Evolutionary conservation across 2,888 invertebrate genomes (phyloP).

Genomic region (Cryptus viduatorius): DNA sequence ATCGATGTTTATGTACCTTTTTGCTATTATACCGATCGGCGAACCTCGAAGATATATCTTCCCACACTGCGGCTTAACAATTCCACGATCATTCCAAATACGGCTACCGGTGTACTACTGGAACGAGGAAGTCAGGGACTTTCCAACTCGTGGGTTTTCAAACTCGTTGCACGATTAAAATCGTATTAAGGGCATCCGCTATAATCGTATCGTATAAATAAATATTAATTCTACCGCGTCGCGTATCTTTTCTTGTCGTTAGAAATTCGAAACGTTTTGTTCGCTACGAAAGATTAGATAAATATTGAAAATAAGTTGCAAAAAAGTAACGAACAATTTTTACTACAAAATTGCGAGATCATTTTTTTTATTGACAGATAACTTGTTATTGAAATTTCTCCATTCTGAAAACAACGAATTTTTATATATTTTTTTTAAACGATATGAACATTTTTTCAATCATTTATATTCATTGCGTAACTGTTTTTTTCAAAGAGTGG

Average conservation of each 20-base stretch:
- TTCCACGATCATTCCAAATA: conserved; percentile 66
- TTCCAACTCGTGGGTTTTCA: conserved; percentile 11
- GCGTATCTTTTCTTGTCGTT: not conserved
- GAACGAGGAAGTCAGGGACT: conserved; percentile 63
- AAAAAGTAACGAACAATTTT: not conserved
- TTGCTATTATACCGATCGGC: conserved; percentile 54
- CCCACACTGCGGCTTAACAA: conserved; percentile 65
- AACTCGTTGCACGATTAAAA: conserved; percentile 57
- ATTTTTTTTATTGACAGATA: too few species aligned
- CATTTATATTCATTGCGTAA: not conserved
- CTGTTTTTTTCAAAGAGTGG: not conserved
- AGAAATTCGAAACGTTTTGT: not conserved
- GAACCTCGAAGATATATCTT: conserved; percentile 57
- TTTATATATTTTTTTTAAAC: not conserved
- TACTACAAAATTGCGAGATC: too few species aligned
- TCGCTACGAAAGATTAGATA: not conserved
- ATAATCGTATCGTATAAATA: conserved; percentile 42
- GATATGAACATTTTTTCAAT: not conserved
- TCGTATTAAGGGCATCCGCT: conserved; percentile 59
- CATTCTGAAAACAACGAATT: too few species aligned
- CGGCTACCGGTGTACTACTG: conserved; percentile 52
- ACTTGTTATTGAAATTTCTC: too few species aligned
- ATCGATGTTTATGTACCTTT: conserved; percentile 39
- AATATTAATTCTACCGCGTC: conserved; percentile 29
- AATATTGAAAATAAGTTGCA: not conserved